Conservation (phyloP, 2,888 invertebrate species). For the Drosophila picticornis region DNA sequence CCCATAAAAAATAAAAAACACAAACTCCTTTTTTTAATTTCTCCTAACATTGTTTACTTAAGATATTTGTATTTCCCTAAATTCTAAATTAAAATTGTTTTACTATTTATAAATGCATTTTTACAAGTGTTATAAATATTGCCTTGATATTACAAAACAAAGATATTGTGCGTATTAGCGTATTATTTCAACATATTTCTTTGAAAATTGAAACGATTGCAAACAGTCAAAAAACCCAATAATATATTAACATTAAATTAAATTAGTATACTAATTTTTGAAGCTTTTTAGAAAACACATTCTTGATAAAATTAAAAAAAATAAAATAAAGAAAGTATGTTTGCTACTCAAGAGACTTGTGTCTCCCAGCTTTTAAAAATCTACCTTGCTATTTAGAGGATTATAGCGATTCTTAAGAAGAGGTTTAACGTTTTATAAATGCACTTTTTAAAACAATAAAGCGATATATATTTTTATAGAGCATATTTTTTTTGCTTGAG, state of each 20-base stretch:
- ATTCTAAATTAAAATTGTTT: not conserved
- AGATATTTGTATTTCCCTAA: not conserved
- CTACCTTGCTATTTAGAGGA: not conserved
- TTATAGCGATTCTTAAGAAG: not conserved
- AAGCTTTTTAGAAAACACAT: not conserved
- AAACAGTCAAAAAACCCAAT: not conserved
- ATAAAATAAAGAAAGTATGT: rapidly evolving
- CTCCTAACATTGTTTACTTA: not conserved
- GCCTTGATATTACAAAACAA: not conserved
- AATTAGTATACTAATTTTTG: not conserved
- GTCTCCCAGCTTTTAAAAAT: not conserved
- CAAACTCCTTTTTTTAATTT: not conserved
- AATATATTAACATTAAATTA: not conserved
- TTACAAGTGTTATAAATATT: not conserved
- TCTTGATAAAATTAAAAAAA: not conserved
- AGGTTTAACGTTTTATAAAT: not conserved
- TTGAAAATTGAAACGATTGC: not conserved
- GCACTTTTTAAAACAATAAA: not conserved
- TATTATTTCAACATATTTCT: not conserved
- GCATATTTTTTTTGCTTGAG: not conserved
- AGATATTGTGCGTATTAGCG: no score
- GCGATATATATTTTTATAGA: no score
- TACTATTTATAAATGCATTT: not conserved
- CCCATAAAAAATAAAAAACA: not conserved
- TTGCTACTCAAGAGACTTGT: not conserved